phyloP scores from a whole-genome alignment of 2,113 vertebrate species.

The Festucalex cinctus region DNA sequence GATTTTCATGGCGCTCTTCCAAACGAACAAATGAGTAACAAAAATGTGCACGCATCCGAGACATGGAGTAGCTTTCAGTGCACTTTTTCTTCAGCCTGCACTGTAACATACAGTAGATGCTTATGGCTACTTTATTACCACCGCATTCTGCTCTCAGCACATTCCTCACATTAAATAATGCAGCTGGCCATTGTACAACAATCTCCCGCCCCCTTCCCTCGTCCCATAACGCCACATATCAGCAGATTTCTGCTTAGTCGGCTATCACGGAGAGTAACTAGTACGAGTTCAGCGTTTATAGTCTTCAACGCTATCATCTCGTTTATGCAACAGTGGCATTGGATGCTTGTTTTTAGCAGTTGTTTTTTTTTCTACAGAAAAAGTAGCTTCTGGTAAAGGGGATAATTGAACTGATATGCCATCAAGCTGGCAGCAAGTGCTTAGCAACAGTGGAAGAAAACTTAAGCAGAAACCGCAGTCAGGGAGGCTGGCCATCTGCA shows the following conservation, averaged over 20 bases:
- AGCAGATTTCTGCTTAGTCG: constrained; percentile 57
- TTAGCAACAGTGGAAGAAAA: constrained; percentile 1
- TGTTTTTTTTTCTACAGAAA: constrained; percentile 4
- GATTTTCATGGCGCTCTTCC: constrained; percentile 29
- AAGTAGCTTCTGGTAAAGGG: not conserved
- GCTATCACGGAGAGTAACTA: constrained; percentile 41
- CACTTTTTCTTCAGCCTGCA: constrained; percentile 23
- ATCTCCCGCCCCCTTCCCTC: not conserved
- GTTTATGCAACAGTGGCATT: constrained; percentile 30
- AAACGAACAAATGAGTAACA: constrained; percentile 4
- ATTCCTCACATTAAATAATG: constrained; percentile 66
- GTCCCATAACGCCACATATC: constrained; percentile 48
- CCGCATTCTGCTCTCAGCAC: constrained; percentile 61
- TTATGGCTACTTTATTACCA: constrained; percentile 41
- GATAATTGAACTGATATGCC: constrained; percentile 2
- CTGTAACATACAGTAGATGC: constrained; percentile 34
- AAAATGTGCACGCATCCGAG: not conserved
- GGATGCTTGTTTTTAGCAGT: constrained; percentile 32
- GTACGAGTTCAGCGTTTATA: constrained; percentile 49
- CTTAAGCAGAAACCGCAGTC: not conserved
- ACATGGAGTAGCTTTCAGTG: not conserved
- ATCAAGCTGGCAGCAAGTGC: not conserved
- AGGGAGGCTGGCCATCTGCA: not conserved
- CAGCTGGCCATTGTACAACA: constrained; percentile 61
- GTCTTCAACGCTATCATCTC: constrained; percentile 36